A percentile compares a stretch with the other conserved stretches of the same genome.
Evolutionary conservation across 2,113 vertebrate species (phyloP).

Genomic region (Vidua chalybeata): DNA sequence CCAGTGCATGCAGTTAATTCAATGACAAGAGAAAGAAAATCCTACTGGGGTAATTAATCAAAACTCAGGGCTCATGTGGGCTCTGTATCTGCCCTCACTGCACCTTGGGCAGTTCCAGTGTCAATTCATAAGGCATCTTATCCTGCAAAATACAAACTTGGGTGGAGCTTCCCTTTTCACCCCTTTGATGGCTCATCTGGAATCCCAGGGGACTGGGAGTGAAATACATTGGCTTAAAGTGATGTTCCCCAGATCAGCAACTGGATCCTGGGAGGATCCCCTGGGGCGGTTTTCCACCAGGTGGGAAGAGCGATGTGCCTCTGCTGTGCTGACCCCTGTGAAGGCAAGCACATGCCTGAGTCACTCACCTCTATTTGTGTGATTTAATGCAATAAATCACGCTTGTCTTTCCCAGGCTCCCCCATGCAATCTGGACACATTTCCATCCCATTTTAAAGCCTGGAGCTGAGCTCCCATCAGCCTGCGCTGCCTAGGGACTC

Average conservation of each 20-base stretch:
- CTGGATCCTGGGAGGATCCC: conserved; percentile 54
- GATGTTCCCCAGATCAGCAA: conserved; percentile 35
- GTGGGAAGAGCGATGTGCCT: conserved; percentile 49
- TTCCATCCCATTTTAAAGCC: not conserved
- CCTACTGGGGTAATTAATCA: not conserved
- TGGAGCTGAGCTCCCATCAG: not conserved
- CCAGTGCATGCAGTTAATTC: not conserved
- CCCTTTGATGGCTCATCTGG: conserved; percentile 52
- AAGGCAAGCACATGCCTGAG: conserved; percentile 68
- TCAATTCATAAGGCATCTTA: not conserved
- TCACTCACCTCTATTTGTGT: conserved; percentile 39
- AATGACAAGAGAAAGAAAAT: not conserved
- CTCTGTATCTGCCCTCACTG: not conserved
- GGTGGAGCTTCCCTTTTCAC: conserved; percentile 65
- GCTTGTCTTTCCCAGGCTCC: not conserved
- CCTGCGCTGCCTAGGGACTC: not conserved
- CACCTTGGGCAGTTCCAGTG: not conserved
- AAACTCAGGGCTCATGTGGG: not conserved
- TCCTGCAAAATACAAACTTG: not conserved
- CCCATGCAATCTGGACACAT: not conserved
- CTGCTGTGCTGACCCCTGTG: conserved; percentile 32
- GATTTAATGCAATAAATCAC: conserved; percentile 13
- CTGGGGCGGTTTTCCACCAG: conserved; percentile 50
- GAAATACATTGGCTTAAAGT: conserved; percentile 5
- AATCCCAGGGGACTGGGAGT: conserved; percentile 33